Evolutionary conservation across 1,140 invertebrate species (phyloP), one percentile per base, ranked within the genome.

Genomic region (Bradynema listronoti): DNA sequence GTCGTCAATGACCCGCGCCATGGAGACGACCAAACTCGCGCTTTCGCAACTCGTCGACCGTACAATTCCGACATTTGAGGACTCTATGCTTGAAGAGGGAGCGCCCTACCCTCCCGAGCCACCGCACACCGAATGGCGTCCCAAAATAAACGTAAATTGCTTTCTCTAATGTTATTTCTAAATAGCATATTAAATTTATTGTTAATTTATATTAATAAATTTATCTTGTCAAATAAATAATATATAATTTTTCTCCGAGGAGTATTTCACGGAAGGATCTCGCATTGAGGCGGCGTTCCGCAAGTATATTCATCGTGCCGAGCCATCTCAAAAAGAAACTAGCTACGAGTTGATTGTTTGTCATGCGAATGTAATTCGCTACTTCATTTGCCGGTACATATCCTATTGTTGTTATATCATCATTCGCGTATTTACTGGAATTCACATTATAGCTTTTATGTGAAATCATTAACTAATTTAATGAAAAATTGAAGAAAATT

Each of bases 321-420:
- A 84, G 49, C 83, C 86, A 1, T 80, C 82, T 3, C 90, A 98
- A 80, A 82, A 85, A 46, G 81, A 86, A 57, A 90, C 96, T 78
- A 85, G 85, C 4, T 92, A 89, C 78, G 94, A 94, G 46, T 78
- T 99, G 29, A 82, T 97, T 43, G 91, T 98, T 4, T 97, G 92
- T 66, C 94, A 99, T 81, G 92, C 89, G 11, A 99, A 98, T 81
- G 93, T 98, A 9, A 98, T 98, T 69, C 82, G 94, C 58, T 98
- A 94, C 80, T 94, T 97, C 81, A 86, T 94, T 16, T 97, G 92
- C 82, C 85, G 89, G 89, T 91, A 11, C 36, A 19, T 43, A 25
- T 60, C 45, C n/a, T 2, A 45, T 56, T 39, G n/a, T n/a, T n/a
- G n/a, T n/a, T n/a, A n/a, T n/a, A n/a, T n/a, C n/a, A 6, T 24